Conservation (phyloP, 2,797 vertebrate genomes). For the Hyperoplus lanceolatus region DNA sequence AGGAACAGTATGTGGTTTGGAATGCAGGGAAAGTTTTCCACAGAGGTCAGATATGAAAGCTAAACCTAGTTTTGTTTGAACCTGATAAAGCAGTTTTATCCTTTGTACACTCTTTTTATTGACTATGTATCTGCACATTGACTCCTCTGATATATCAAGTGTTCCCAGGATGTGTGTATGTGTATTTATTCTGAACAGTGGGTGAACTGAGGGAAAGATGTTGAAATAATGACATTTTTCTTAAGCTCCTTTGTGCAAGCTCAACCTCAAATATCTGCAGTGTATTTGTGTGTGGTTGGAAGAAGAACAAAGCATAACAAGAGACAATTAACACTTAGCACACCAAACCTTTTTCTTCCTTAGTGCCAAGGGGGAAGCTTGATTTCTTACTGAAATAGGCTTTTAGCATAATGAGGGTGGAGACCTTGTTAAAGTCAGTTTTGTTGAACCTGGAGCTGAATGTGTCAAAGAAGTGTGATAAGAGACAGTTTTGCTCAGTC, state of each 20-base stretch:
- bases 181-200: slow-evolving; percentile 25
- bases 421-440: slow-evolving; percentile 56
- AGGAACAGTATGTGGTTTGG: no score
- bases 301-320: slow-evolving; percentile 33
- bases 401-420: slow-evolving; percentile 64
- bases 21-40: neutral
- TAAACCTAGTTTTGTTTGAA: neutral
- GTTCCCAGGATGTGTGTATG: neutral
- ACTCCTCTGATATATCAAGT: slow-evolving; percentile 5
- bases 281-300: slow-evolving; percentile 23
- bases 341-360: slow-evolving; percentile 28
- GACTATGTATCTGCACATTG: neutral
- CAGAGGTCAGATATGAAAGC: slow-evolving; percentile 17
- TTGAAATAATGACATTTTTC: slow-evolving; percentile 24
- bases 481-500: slow-evolving; percentile 42
- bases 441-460: slow-evolving; percentile 52
- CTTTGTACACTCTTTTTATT: neutral
- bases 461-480: slow-evolving; percentile 48
- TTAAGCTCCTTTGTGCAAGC: slow-evolving; percentile 14
- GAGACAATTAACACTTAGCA: slow-evolving; percentile 43
- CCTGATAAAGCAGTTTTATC: slow-evolving; percentile 10
- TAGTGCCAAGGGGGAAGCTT: slow-evolving; percentile 47
- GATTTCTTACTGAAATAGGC: slow-evolving; percentile 45
- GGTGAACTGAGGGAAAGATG: neutral
- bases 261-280: slow-evolving; percentile 14